phyloP scores from a whole-genome alignment of 2,797 vertebrate species.

The Gallinago solitaria region DNA sequence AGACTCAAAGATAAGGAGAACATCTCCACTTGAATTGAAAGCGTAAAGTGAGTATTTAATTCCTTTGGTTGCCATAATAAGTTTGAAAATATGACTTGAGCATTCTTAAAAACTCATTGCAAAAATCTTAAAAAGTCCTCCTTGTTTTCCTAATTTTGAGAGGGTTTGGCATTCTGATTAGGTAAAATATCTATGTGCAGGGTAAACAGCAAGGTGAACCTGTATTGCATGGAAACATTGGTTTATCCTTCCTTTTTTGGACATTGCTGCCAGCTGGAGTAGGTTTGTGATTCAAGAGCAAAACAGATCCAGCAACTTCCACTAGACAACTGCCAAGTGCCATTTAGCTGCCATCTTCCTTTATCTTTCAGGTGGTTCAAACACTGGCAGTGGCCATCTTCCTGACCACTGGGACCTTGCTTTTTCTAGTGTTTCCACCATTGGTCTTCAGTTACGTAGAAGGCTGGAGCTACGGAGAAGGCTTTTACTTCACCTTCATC shows the following conservation, averaged over 20 bases:
- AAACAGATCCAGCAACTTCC: neutral
- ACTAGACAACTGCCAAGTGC: neutral
- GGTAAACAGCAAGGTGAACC: neutral
- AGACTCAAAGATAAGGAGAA: neutral
- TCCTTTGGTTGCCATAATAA: neutral
- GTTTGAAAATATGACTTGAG: neutral
- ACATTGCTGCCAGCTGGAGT: neutral
- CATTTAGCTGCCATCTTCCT: neutral
- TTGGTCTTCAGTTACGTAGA: constrained; percentile 91
- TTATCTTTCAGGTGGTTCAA: constrained; percentile 77
- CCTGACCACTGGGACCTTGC: constrained; percentile 82
- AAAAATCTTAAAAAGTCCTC: neutral
- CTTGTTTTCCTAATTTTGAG: neutral
- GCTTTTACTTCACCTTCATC: constrained; percentile 94
- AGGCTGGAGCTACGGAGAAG: constrained; percentile 90
- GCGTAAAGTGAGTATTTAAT: neutral
- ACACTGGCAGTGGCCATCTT: constrained; percentile 81
- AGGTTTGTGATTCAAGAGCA: neutral
- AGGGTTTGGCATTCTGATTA: neutral
- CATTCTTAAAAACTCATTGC: neutral
- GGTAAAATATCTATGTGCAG: neutral
- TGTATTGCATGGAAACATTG: neutral
- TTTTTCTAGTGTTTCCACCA: constrained; percentile 88
- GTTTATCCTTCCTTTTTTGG: neutral
- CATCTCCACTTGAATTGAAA: neutral